Evolutionary conservation across 2,113 vertebrate genomes (phyloP), one percentile per base, ranked within the genome.

Genomic region (Isurus oxyrinchus): DNA sequence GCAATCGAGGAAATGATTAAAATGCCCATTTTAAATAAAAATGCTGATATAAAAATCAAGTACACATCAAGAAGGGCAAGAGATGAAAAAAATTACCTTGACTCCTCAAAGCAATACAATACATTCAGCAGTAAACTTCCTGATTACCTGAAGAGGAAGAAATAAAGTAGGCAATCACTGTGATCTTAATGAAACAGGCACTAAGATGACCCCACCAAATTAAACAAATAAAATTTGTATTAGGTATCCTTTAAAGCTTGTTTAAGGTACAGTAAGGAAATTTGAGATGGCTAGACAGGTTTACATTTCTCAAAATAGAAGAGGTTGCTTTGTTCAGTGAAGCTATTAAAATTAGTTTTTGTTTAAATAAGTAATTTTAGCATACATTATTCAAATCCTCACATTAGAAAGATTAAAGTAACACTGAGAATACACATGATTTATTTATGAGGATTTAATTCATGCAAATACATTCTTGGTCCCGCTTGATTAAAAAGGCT

Each of bases 341-440:
- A 67, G 40, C 67, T 94, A 94, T 61, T 94, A 67, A 67, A 67
- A 67, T 94, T 94, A 67, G 93, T 49, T 44, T 49, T 67, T 16
- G 14, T 67, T 67, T 94, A 67, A 94, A 49, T 94, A 94, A 94
- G 19, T 94, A 67, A 94, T 67, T 23, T 49, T 66, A 10, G 21
- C 13, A 40, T 94, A 49, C 63, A 94, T 94, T 94, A 94, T 94
- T 94, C 93, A 94, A 67, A 44, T 94, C n/a, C 49, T 94, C 1
- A 44, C 35, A 21, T 94, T n/a, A 67, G 59, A 49, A 94, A 94
- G 8, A 67, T 66, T 94, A 94, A 94, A 63, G 44, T 67, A 61
- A 67, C 67, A 94, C 63, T 67, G 61, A 10, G 23, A 94, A 67
- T 94, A 67, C n/a, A 49, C 1, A 21, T 94, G 61, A 94, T 21